Evolutionary conservation across 1,140 invertebrate genomes (phyloP).

Genomic region (Hormaphis cornu): DNA sequence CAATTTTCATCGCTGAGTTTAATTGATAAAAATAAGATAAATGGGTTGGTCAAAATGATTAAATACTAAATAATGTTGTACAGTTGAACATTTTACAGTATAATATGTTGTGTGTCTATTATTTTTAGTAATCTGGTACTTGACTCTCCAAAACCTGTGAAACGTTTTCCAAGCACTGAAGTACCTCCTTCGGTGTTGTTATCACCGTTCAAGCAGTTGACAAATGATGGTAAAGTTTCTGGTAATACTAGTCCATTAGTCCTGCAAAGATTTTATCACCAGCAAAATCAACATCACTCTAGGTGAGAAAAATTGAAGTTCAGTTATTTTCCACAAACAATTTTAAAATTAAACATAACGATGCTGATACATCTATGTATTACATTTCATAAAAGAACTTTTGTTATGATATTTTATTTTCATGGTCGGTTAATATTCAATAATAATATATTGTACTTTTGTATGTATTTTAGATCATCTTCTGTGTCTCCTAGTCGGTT

Average conservation of each 20-base stretch:
- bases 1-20: constrained; percentile 6
- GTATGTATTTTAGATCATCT: constrained; percentile 37
- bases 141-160: constrained; percentile 34
- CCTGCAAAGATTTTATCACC: constrained; percentile 53
- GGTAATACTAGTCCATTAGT: constrained; percentile 56
- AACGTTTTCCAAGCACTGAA: constrained; percentile 27
- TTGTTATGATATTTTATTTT: too few relatives aligned
- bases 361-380: too few relatives aligned
- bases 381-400: too few relatives aligned
- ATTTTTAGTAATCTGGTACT: constrained; percentile 29
- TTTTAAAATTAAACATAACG: too few relatives aligned
- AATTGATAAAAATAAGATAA: constrained; percentile 17
- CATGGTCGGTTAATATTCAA: background rate
- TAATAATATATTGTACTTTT: background rate
- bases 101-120: background rate
- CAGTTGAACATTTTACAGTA: constrained; percentile 17
- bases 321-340: background rate
- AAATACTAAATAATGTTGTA: background rate
- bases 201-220: constrained; percentile 19
- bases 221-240: constrained; percentile 20
- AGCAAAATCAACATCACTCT: constrained; percentile 47
- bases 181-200: constrained; percentile 25
- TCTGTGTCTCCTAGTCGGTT: constrained; percentile 38
- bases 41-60: constrained; percentile 5
- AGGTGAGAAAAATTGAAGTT: background rate